Conservation (phyloP, 2,113 vertebrate species). For the Rhea americana region DNA sequence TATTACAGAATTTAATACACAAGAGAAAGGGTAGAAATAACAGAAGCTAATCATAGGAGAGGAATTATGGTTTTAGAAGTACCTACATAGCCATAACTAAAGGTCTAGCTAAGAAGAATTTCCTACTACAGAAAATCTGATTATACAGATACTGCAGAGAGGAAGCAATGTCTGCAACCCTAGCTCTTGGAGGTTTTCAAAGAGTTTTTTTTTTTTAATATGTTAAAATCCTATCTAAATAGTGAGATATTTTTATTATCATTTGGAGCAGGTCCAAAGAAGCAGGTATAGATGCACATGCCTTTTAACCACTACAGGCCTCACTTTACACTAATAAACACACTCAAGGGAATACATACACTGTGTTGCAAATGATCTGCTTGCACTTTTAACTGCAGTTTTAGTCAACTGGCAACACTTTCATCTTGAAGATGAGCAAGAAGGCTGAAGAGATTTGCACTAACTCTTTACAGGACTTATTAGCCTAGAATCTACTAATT, state of each 20-base stretch:
- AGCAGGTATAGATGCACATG: neutral
- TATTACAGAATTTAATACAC: neutral
- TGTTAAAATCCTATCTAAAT: neutral
- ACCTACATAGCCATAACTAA: neutral
- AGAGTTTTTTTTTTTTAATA: neutral
- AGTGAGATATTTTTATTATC: neutral
- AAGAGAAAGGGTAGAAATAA: neutral
- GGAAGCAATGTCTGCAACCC: neutral
- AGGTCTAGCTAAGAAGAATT: neutral
- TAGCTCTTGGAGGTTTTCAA: neutral
- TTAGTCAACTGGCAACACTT: neutral
- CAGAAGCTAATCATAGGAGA: neutral
- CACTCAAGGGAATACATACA: neutral
- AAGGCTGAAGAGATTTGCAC: neutral
- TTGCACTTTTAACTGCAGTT: neutral
- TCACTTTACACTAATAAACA: neutral
- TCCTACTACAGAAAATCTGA: neutral
- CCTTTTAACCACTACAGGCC: accelerated
- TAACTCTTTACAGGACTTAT: neutral
- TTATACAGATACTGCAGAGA: neutral
- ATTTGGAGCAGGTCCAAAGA: neutral
- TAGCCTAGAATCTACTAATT: neutral
- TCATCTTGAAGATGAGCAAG: neutral
- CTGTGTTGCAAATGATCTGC: neutral
- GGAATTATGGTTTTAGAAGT: neutral